These are phyloP conservation scores for Urocyon cinereoargenteus DNA, from an alignment of 2,797 vertebrate species.

Conservation along the genomic window DNA sequence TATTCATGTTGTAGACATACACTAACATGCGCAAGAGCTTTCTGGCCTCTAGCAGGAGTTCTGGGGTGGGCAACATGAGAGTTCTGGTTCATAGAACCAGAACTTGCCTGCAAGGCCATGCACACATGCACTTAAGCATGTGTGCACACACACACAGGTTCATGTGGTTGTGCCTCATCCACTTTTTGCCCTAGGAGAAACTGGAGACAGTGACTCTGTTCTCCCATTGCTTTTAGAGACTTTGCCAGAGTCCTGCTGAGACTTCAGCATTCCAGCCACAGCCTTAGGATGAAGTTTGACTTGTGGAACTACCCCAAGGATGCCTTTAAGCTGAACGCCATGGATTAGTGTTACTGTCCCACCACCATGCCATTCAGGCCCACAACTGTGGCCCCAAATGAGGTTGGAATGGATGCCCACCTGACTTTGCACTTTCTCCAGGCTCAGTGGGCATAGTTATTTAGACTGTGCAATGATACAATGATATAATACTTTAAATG, in stretches of 20 bases:
- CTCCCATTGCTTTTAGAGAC: not conserved
- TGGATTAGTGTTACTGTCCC: accelerated
- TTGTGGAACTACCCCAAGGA: not conserved
- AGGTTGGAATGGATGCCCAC: not conserved
- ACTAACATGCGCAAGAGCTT: not conserved
- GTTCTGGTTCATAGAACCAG: not conserved
- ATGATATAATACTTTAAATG: not conserved
- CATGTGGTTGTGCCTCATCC: not conserved
- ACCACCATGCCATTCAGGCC: accelerated
- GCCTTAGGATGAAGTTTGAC: not conserved
- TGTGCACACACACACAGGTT: not conserved
- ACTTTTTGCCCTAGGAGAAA: not conserved
- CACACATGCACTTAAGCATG: not conserved
- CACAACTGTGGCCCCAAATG: accelerated
- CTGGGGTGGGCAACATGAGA: accelerated
- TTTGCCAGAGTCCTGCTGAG: not conserved
- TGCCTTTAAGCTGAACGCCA: not conserved
- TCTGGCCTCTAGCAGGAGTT: not conserved
- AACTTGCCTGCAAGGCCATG: too few relatives aligned
- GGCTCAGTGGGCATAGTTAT: not conserved
- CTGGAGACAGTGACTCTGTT: not conserved
- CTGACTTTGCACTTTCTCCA: not conserved
- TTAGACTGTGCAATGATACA: not conserved
- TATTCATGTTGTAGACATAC: accelerated
- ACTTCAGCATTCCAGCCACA: not conserved